Evolutionary conservation across 2,113 vertebrate species (phyloP), one percentile per base, ranked within the genome.

Genomic region (Tupaia chinensis): DNA sequence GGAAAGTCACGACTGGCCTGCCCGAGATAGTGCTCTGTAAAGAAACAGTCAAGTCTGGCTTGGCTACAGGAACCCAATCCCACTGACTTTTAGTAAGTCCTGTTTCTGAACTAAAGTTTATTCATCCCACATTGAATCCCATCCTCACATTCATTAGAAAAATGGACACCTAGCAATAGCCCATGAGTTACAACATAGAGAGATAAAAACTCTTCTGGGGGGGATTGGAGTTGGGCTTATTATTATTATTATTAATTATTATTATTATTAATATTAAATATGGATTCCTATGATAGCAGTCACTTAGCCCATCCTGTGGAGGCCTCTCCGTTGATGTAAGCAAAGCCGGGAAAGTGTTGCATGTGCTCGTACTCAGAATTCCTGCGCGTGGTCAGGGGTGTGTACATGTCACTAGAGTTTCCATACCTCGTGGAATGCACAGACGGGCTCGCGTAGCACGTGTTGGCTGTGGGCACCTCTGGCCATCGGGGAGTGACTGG

Each of bases 331-430:
- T 99, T 99, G 98, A 99, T 99, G 97, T 99, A 99, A 97, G 99
- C 99, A 96, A 99, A 99, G 97, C 99, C 99, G 0, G 99, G 99
- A 98, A 99, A 99, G 99, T 99, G 99, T 98, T 99, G 99, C 96
- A 99, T 99, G 98, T 99, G 99, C 98, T 99, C 99, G 0, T 99
- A 99, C 97, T 99, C 99, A 1, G 99, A 99, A 99, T 99, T 99
- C 97, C 99, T 99, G 96, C 99, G 99, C 0, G 99, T 99, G 80
- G 99, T 98, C 97, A 99, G 93, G 13, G 99, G 99, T 0, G 99
- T 98, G 98, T 99, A 99, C 98, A 99, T 99, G 98, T 99, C 99
- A 95, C 99, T 99, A 54, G 99, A 99, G 76, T 99, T 98, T 94
- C 99, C 98, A 0, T 99, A 99, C 98, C 99, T 99, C 0, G 99